phyloP scores from a whole-genome alignment of 2,797 vertebrate species.

The Oophaga sylvatica region DNA sequence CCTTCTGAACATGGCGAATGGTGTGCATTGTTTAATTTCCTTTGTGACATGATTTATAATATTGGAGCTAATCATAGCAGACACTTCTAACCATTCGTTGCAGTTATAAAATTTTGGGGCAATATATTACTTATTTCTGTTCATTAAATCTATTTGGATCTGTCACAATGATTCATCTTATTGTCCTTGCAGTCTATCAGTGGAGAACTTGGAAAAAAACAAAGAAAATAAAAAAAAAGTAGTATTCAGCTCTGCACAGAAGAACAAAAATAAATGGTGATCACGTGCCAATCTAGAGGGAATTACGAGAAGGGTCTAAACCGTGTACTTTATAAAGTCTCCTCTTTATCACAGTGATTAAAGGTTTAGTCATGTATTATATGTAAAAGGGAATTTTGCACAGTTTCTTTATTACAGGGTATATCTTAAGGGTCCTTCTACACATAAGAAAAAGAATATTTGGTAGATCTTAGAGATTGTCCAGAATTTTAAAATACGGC shows the following conservation, averaged over 20 bases:
- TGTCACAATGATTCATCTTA: constrained; percentile 34
- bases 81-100: constrained; percentile 2
- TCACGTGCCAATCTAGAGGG: background rate
- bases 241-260: too few species aligned
- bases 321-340: too few species aligned
- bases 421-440: too few species aligned
- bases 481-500: too few species aligned
- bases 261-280: background rate
- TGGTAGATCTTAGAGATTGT: too few species aligned
- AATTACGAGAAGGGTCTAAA: background rate
- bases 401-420: too few species aligned
- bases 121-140: constrained; percentile 23
- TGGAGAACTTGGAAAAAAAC: background rate
- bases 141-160: constrained; percentile 36
- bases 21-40: constrained; percentile 25
- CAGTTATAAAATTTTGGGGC: constrained; percentile 23
- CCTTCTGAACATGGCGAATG: background rate
- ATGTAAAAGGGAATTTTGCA: too few species aligned
- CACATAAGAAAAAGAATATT: too few species aligned
- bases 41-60: constrained; percentile 32
- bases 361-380: too few species aligned
- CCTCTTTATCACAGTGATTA: too few species aligned
- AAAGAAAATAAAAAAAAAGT: too few species aligned
- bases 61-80: constrained; percentile 5
- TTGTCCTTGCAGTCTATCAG: constrained; percentile 13